Conservation (phyloP, 2,113 vertebrate genomes). For the Catagonus wagneri region DNA sequence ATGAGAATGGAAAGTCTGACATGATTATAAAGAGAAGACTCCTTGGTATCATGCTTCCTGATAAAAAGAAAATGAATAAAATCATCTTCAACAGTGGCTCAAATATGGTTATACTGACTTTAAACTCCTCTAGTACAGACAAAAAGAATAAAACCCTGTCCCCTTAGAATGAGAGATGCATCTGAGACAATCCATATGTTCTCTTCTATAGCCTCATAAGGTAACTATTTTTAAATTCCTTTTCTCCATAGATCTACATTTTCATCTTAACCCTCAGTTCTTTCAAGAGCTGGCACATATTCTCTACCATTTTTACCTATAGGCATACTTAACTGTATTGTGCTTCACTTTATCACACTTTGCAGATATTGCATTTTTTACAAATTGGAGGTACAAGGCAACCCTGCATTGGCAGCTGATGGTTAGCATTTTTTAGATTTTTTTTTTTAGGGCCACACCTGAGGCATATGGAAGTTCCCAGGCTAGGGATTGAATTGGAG, state of each 20-base stretch:
- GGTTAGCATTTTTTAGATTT: background rate
- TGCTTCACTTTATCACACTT: background rate
- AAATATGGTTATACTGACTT: background rate
- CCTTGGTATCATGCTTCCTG: background rate
- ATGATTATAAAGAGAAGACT: background rate
- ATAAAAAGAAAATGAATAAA: constrained; percentile 36
- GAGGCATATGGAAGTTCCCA: too few species aligned
- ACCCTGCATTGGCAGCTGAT: background rate
- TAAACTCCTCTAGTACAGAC: background rate
- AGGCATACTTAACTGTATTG: background rate
- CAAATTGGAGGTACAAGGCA: background rate
- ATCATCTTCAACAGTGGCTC: background rate
- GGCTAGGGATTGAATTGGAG: too few species aligned
- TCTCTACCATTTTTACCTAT: background rate
- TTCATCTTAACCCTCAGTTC: background rate
- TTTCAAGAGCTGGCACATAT: background rate
- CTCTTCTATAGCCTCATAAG: background rate
- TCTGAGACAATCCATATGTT: background rate
- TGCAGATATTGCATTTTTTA: background rate
- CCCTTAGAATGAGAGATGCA: background rate
- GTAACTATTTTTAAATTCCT: background rate
- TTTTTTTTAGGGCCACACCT: too few species aligned
- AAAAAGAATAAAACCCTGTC: background rate
- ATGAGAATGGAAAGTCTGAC: background rate
- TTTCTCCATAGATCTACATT: background rate